These are phyloP conservation scores for Gymnodraco acuticeps DNA, from an alignment of 2,797 vertebrate genomes.

Conservation along the genomic window DNA sequence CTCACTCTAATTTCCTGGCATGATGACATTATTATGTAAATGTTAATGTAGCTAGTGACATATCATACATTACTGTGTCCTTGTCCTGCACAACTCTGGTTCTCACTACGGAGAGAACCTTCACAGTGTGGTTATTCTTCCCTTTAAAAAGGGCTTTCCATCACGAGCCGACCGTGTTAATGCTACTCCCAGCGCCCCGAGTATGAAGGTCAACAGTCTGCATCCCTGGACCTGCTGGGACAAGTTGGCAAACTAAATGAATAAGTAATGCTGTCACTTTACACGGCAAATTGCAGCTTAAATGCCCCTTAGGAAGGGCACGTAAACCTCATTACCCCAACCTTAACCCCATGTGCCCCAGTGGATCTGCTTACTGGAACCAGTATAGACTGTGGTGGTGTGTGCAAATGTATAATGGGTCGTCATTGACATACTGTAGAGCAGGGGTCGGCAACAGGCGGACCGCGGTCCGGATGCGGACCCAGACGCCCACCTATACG, in stretches of 20 bases:
- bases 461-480: too few relatives aligned
- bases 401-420: slow-evolving; percentile 10
- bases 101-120: neutral
- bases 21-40: slow-evolving; percentile 26
- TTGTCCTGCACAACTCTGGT: neutral
- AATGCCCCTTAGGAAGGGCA: slow-evolving; percentile 34
- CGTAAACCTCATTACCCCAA: slow-evolving; percentile 38
- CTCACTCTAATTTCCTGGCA: slow-evolving; percentile 9
- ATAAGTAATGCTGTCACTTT: slow-evolving; percentile 37
- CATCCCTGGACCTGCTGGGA: slow-evolving; percentile 17
- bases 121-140: neutral
- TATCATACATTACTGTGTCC: neutral
- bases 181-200: neutral
- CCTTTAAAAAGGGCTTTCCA: neutral
- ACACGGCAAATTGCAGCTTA: slow-evolving; percentile 20
- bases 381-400: neutral
- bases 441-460: too few relatives aligned
- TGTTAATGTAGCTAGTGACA: neutral
- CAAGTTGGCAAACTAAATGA: slow-evolving; percentile 34
- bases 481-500: too few relatives aligned
- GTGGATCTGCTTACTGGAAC: slow-evolving; percentile 7
- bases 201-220: slow-evolving; percentile 15
- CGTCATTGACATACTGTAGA: slow-evolving; percentile 7
- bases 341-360: neutral
- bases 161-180: neutral